Evolutionary conservation across 2,113 vertebrate genomes (phyloP), one percentile per base, ranked within the genome.

Genomic region (Pipa parva): DNA sequence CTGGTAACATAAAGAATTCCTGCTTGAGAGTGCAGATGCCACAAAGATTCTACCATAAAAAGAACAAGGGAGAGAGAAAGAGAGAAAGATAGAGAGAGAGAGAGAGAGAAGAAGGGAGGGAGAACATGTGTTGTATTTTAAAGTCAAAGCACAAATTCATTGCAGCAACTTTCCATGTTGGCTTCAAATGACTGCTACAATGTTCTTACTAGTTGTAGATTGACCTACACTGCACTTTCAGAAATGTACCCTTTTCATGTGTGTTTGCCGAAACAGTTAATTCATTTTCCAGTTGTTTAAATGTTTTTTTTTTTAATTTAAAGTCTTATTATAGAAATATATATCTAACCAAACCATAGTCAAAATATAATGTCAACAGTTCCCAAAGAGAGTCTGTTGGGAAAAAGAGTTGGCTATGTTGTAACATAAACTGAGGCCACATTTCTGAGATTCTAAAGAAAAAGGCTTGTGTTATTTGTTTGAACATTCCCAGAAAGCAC

Each of bases 361-460:
- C 59, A 57, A 76, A 75, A 80, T 54, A 76, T 82, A 79, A 80
- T 75, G 76, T 81, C 80, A 82, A 71, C 73, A 75, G 54, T 81
- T 80, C 81, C 76, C 78, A 77, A 59, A 73, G 79, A 79, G 63
- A 73, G 76, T 71, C 79, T 76, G 81, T 77, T 76, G 72, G 46
- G 70, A 54, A 72, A 50, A 63, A n/a, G 74, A 42, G 63, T 0
- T 64, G 74, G 76, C 72, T 75, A 21, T 70, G 25, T 0, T 0
- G 52, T 33, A 22, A 60, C 27, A n/a, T n/a, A 42, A 42, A 42
- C 3, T 17, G 37, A 15, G n/a, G 13, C 17, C 39, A 42, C 3
- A 6, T 31, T 31, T 31, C 5, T 10, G 29, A n/a, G n/a, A n/a
- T n/a, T n/a, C n/a, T n/a, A n/a, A n/a, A n/a, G n/a, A n/a, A n/a